phyloP scores from a whole-genome alignment of 2,888 invertebrate species.

The Phania funesta region DNA sequence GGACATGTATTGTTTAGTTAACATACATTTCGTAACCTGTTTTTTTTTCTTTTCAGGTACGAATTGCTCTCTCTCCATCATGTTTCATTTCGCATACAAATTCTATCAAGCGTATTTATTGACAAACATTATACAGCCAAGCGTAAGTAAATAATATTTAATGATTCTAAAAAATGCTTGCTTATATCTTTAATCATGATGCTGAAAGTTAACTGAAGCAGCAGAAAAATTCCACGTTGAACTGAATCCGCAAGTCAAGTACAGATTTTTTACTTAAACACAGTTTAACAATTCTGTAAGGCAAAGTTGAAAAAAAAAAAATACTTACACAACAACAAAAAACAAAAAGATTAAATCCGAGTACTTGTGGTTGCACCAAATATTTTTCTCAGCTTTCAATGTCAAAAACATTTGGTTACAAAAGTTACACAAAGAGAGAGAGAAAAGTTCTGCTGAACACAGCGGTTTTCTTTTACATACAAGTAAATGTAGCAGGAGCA shows the following conservation, averaged over 20 bases:
- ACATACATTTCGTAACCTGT: not conserved
- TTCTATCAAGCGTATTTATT: not conserved
- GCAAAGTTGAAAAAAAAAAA: not conserved
- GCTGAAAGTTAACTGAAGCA: slow-evolving; percentile 9
- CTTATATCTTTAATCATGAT: not conserved
- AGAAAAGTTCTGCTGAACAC: not conserved
- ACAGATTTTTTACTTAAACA: slow-evolving; percentile 40
- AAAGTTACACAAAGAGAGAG: not conserved
- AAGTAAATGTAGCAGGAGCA: not conserved
- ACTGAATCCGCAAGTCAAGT: slow-evolving; percentile 54
- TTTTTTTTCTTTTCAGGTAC: slow-evolving; percentile 40
- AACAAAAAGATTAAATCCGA: slow-evolving; percentile 9
- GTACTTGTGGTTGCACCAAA: not conserved
- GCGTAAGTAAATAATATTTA: slow-evolving; percentile 40
- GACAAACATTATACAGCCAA: not conserved
- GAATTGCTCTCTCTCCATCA: not conserved
- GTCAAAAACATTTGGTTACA: slow-evolving; percentile 48
- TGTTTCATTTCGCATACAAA: not conserved
- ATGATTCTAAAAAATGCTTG: slow-evolving; percentile 9
- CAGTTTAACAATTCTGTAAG: slow-evolving; percentile 18
- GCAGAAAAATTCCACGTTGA: not conserved
- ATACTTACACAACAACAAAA: not conserved
- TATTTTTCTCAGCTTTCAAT: slow-evolving; percentile 32
- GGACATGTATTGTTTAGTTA: not conserved
- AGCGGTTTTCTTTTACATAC: not conserved